Base-by-base conservation (phyloP, 2,888 invertebrate genomes). In the Oegoconia quadripuncta region DNA sequence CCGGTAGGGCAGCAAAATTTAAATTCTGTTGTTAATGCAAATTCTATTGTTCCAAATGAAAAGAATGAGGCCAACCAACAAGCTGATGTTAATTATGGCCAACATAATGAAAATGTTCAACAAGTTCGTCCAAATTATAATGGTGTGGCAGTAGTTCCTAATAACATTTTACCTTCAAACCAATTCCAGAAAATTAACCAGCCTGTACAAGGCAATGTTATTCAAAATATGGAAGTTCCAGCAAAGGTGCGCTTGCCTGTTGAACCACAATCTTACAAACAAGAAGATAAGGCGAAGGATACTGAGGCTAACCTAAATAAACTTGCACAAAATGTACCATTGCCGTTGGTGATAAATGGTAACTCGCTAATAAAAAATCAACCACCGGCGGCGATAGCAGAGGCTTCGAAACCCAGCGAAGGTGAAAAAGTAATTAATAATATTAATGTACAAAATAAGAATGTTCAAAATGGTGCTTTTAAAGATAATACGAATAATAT, bases 191-290 rank as follows among this genome's bases (percentile, higher is more conserved):
- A 32, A 28, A 27, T 33, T 17, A 34, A 23, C 23, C 22, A 23
- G 3, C 16, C 34, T n/a, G 28, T 13, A 13, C 11, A 35, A 35
- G 11, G 17, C 5, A 38, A 40, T 36, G n/a, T 27, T 11, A 23
- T 33, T 16, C 28, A 30, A 37, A 39, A 37, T 14, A 28, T 31
- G 6, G 12, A 27, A 32, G n/a, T 35, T 0, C 52, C 54, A 25
- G 34, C 37, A 27, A 82, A 84, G 54, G 63, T 55, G 1, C 81
- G 84, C 41, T 64, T 72, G 1, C 64, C 64, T 1, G 84, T 81
- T 34, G 84, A 82, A 59, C 82, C 83, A 1, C 68, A 79, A 44
- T 84, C 81, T 0, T 82, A 84, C 30, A 75, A 73, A 55, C 51
- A 61, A 61, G 81, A 84, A 59, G 78, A 79, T 40, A 38, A 43